These are phyloP conservation scores for Eupsilia transversa DNA, from an alignment of 2,888 invertebrate genomes.

Conservation along the genomic window DNA sequence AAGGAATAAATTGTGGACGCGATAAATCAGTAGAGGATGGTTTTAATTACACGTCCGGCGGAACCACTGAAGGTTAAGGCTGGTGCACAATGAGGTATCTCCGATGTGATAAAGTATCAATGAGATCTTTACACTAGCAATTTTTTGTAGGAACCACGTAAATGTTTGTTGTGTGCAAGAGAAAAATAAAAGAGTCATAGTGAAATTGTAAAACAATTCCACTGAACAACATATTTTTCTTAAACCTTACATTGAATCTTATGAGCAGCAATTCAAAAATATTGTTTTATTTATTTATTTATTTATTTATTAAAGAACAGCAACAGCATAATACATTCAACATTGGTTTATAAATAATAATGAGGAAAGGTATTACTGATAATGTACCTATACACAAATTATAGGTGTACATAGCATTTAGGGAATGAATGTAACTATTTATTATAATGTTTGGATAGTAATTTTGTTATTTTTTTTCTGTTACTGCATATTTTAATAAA, in stretches of 20 bases:
- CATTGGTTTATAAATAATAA: background rate
- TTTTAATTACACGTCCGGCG: slow-evolving; percentile 88
- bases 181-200: background rate
- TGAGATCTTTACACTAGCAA: background rate
- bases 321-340: background rate
- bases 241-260: background rate
- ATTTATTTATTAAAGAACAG: background rate
- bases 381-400: background rate
- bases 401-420: no score
- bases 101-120: background rate
- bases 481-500: background rate
- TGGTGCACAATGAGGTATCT: slow-evolving; percentile 60
- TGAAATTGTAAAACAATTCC: background rate
- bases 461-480: background rate
- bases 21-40: slow-evolving; percentile 90
- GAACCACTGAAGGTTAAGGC: slow-evolving; percentile 71
- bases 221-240: background rate
- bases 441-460: background rate
- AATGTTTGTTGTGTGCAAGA: background rate
- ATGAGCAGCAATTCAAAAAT: background rate
- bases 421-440: no score
- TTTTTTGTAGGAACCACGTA: background rate
- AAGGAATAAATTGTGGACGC: slow-evolving; percentile 89
- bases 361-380: background rate
- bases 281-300: no score